These are phyloP conservation scores for Formica selysi DNA, from an alignment of 1,140 invertebrate species.

Conservation along the genomic window DNA sequence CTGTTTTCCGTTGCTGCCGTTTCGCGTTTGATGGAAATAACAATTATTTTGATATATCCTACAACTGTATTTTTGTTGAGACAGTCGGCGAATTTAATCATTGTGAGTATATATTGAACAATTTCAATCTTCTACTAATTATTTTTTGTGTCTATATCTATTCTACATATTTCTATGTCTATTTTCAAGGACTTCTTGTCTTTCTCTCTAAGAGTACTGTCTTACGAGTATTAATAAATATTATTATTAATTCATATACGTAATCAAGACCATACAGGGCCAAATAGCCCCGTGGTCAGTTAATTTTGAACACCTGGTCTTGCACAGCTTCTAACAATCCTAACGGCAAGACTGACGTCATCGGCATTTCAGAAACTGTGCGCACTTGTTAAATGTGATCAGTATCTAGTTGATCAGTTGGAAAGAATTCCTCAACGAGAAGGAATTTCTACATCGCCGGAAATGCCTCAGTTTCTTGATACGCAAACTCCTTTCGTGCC, in stretches of 20 bases:
- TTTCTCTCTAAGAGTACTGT: neutral
- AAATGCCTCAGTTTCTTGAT: neutral
- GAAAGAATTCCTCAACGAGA: neutral
- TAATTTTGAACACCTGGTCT: slow-evolving; percentile 75
- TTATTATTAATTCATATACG: slow-evolving; percentile 11
- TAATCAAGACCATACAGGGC: slow-evolving; percentile 66
- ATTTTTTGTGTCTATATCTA: neutral
- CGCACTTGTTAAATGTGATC: slow-evolving; percentile 21
- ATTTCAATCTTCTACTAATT: neutral
- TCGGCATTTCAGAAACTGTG: slow-evolving; percentile 5
- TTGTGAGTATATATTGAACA: slow-evolving; percentile 70
- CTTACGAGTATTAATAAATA: slow-evolving; percentile 9
- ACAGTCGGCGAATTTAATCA: slow-evolving; percentile 62
- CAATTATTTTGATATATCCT: slow-evolving; percentile 64
- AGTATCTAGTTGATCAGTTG: neutral
- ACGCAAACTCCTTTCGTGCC: slow-evolving; percentile 26
- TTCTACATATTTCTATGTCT: neutral
- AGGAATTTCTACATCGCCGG: neutral
- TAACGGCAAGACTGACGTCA: slow-evolving; percentile 4
- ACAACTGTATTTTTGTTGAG: slow-evolving; percentile 68
- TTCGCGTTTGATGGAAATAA: slow-evolving; percentile 71
- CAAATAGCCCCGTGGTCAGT: slow-evolving; percentile 72
- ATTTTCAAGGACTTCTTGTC: neutral
- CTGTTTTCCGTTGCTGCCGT: slow-evolving; percentile 68
- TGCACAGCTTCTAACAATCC: slow-evolving; percentile 63